Conservation (phyloP, 2,888 invertebrate species). For the Temnothorax ravouxi region DNA sequence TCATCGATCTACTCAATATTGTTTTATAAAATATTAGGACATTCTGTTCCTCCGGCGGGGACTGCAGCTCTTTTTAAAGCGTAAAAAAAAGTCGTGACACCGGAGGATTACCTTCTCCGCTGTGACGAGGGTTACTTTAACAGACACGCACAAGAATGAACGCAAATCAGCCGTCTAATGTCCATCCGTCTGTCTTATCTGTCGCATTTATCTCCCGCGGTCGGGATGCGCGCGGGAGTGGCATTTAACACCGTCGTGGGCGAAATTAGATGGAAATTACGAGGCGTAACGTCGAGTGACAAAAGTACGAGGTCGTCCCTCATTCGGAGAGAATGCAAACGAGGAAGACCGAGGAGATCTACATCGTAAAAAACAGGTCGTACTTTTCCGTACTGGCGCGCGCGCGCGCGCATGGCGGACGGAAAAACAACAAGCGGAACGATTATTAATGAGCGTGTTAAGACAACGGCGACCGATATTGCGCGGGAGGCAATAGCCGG, state of each 20-base stretch:
- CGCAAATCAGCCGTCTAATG: conserved; percentile 50
- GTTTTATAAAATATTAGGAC: conserved; percentile 1
- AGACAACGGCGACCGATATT: conserved; percentile 6
- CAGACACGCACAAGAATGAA: background rate
- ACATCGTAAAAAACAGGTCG: conserved; percentile 13
- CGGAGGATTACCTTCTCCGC: background rate
- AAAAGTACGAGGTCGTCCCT: conserved; percentile 19
- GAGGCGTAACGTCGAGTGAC: conserved; percentile 6
- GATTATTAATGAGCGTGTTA: conserved; percentile 50
- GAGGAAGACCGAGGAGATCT: background rate
- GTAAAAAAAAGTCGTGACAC: background rate
- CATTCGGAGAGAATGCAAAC: background rate
- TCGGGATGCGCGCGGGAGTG: background rate
- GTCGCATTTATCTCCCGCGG: conserved; percentile 28
- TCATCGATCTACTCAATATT: conserved; percentile 8
- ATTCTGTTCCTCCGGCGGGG: background rate
- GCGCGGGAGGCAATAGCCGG: background rate
- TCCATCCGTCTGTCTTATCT: conserved; percentile 24
- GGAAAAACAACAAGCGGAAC: background rate
- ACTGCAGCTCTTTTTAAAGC: background rate
- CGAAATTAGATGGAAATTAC: conserved; percentile 51
- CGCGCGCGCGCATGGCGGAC: background rate
- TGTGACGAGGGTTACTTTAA: conserved; percentile 29
- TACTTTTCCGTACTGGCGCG: background rate
- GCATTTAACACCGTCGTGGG: conserved; percentile 16